These are phyloP conservation scores for Brachionus paranguensis DNA, from an alignment of 1,140 invertebrate genomes.

Conservation along the genomic window DNA sequence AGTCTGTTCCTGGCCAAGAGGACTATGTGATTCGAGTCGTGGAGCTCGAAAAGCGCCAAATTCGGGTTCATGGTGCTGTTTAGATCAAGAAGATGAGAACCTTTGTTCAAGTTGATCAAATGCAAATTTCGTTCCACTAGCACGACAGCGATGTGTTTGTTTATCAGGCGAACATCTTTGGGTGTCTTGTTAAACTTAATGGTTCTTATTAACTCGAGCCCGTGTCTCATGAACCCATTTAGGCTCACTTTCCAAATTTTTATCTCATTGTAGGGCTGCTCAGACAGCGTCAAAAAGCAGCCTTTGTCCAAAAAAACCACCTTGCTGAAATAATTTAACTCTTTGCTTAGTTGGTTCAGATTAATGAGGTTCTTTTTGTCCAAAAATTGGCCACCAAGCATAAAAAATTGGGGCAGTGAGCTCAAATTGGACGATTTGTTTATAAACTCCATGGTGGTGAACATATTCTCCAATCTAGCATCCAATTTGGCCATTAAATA, in stretches of 20 bases:
- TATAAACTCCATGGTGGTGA: constrained; percentile 61
- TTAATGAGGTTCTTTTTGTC: constrained; percentile 55
- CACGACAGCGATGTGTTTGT: constrained; percentile 68
- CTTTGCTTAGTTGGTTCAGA: constrained; percentile 67
- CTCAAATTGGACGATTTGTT: constrained; percentile 43
- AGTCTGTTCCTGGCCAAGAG: constrained; percentile 75
- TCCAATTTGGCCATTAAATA: constrained; percentile 71
- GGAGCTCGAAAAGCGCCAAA: constrained; percentile 78
- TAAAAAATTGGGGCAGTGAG: constrained; percentile 58
- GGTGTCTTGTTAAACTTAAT: constrained; percentile 62
- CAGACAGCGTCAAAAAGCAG: constrained; percentile 39
- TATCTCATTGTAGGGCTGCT: constrained; percentile 65
- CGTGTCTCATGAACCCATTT: constrained; percentile 69
- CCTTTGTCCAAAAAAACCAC: constrained; percentile 55
- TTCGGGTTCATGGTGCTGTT: constrained; percentile 85
- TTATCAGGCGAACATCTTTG: constrained; percentile 52
- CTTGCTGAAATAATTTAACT: constrained; percentile 67
- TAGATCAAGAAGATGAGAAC: constrained; percentile 65
- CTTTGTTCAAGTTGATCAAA: constrained; percentile 71
- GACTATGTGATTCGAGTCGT: constrained; percentile 70
- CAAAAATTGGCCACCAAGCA: background rate
- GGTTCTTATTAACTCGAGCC: constrained; percentile 62
- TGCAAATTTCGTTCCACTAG: constrained; percentile 71
- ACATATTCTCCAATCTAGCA: constrained; percentile 60
- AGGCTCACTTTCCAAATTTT: constrained; percentile 66